Evolutionary conservation across 2,797 vertebrate genomes (phyloP), one percentile per base, ranked within the genome.

Genomic region (Argya squamiceps): DNA sequence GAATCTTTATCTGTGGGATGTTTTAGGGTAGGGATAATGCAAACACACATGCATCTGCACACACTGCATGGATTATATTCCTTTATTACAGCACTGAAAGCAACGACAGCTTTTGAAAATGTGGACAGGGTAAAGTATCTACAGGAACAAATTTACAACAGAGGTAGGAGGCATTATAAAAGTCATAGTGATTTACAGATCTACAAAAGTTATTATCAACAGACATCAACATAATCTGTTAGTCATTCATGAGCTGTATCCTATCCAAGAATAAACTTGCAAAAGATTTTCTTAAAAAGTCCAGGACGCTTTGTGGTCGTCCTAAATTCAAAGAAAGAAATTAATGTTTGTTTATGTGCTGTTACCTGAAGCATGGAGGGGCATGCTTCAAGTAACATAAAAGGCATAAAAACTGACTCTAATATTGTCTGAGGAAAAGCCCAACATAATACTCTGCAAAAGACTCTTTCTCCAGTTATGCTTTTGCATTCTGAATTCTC

Each of bases 171-270:
- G 68, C 34, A 52, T 77, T 94, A 44, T 65, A 92, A 56, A 94
- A 96, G 79, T 88, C 92, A 88, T 1, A 29, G 52, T 77, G 85
- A 91, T 96, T 91, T 91, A 88, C 60, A 77, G 71, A 80, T 44
- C 73, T 59, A 76, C 92, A 80, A 56, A 73, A 95, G 44, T 85
- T 55, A 15, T 77, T 67, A 85, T 77, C 56, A 84, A 70, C 39
- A 89, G 82, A 55, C 37, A 83, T 59, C 79, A 83, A 50, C 53
- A 60, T 74, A 70, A 92, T 63, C 68, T 76, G 59, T 65, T 73
- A 92, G 63, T 87, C 58, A 69, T 89, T 91, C 86, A 52, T 0
- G 1, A 84, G 70, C 63, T 79, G 52, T 67, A 92, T 49, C 55
- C 87, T 46, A 55, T 75, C 86, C 84, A 84, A 91, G 20, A 63